phyloP scores from a whole-genome alignment of 23 tunicate genomes.

The Aplidium turbinatum region DNA sequence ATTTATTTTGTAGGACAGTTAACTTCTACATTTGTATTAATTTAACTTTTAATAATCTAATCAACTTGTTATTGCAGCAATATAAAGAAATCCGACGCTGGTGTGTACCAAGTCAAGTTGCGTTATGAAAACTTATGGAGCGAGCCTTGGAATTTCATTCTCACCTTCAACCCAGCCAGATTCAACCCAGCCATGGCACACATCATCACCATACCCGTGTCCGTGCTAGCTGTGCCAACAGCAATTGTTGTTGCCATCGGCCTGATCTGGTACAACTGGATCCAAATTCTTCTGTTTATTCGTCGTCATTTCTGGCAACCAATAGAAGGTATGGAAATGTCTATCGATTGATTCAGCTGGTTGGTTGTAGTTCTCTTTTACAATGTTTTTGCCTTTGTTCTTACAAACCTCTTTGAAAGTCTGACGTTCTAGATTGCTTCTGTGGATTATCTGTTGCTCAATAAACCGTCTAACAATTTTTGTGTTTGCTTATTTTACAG shows the following conservation, averaged over 20 bases:
- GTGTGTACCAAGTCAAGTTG: constrained; percentile 3
- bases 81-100: constrained; percentile 26
- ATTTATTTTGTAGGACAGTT: too few relatives aligned
- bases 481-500: too few relatives aligned
- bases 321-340: constrained; percentile 32
- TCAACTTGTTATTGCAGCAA: too few relatives aligned
- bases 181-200: constrained; percentile 6
- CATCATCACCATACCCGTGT: constrained; percentile 4
- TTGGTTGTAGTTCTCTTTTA: too few relatives aligned
- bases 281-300: constrained; percentile 18
- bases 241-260: background rate
- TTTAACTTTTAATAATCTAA: background rate
- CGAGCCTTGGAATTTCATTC: background rate
- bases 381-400: too few relatives aligned
- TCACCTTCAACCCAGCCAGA: constrained; percentile 18
- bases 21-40: background rate
- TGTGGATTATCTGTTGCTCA: too few relatives aligned
- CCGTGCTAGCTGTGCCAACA: constrained; percentile 1
- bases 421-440: too few relatives aligned
- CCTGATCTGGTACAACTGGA: constrained; percentile 26
- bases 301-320: constrained; percentile 46
- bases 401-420: too few relatives aligned
- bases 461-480: too few relatives aligned
- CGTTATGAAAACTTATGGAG: background rate
- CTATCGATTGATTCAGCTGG: too few relatives aligned